A percentile compares a stretch with the other conserved stretches of the same genome.
phyloP scores from a whole-genome alignment of 2,797 vertebrate genomes.

The Melanotaenia maccullochi region DNA sequence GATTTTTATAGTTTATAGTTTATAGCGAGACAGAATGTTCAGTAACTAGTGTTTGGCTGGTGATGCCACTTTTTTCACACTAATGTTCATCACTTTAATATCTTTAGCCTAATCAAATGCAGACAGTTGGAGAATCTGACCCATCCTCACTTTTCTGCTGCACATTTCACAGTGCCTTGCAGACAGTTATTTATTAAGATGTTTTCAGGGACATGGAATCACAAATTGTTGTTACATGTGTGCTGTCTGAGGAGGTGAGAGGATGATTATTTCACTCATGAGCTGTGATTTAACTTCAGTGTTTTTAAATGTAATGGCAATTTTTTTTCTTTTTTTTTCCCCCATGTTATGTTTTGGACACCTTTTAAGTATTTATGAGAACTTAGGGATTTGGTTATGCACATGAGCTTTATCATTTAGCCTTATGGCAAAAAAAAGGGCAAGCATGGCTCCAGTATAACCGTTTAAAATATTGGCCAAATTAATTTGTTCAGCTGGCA shows the following conservation, averaged over 20 bases:
- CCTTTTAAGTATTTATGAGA: conserved; percentile 67
- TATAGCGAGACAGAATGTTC: conserved; percentile 1
- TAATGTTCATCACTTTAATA: conserved; percentile 26
- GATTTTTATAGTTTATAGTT: conserved; percentile 22
- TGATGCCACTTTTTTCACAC: conserved; percentile 22
- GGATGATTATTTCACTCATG: conserved; percentile 39
- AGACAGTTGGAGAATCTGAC: conserved; percentile 28
- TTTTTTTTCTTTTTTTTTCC: not conserved
- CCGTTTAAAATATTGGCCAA: conserved; percentile 28
- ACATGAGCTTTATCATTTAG: conserved; percentile 61
- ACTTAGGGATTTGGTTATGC: conserved; percentile 44
- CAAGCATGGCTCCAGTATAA: conserved; percentile 22
- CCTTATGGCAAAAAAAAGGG: conserved; percentile 61
- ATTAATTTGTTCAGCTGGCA: conserved; percentile 32
- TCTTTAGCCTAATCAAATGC: conserved; percentile 16
- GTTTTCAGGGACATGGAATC: conserved; percentile 80
- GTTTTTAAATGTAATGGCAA: conserved; percentile 50
- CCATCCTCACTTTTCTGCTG: conserved; percentile 40
- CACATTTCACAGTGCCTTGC: conserved; percentile 82
- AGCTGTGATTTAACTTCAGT: conserved; percentile 70
- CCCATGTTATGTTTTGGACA: conserved; percentile 37
- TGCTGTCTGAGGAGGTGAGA: conserved; percentile 43
- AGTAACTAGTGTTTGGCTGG: conserved; percentile 8
- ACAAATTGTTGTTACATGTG: conserved; percentile 68
- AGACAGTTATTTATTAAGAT: conserved; percentile 79